phyloP scores from a whole-genome alignment of 2,888 invertebrate species.

The Eupithecia subumbrata region DNA sequence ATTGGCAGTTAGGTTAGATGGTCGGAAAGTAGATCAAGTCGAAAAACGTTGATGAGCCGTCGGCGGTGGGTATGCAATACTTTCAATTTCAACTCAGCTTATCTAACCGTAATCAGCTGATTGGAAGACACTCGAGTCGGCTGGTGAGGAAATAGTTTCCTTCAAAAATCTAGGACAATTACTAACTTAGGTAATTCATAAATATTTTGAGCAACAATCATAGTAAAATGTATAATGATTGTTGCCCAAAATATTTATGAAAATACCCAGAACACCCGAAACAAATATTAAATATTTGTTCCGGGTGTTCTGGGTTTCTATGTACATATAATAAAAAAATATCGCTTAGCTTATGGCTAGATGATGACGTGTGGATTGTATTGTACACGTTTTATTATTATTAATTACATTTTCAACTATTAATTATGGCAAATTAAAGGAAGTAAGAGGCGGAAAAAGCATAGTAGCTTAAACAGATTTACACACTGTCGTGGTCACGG shows the following conservation, averaged over 20 bases:
- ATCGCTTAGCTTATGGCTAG: too few relatives aligned
- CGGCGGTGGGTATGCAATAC: neutral
- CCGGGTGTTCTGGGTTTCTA: too few relatives aligned
- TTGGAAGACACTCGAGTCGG: constrained; percentile 5
- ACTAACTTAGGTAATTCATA: neutral
- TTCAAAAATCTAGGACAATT: neutral
- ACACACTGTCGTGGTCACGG: too few relatives aligned
- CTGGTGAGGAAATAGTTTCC: neutral
- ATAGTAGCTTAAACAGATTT: too few relatives aligned
- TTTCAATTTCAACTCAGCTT: constrained; percentile 5
- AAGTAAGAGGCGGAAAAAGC: neutral
- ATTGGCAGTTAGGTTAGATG: neutral
- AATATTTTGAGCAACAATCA: neutral
- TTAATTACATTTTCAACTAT: neutral
- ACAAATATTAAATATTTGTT: too few relatives aligned
- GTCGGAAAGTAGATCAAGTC: neutral
- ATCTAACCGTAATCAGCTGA: constrained; percentile 9
- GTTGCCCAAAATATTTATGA: too few relatives aligned
- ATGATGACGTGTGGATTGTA: too few relatives aligned
- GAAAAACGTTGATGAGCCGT: constrained; percentile 1
- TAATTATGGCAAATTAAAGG: neutral
- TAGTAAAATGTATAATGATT: too few relatives aligned
- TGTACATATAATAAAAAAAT: too few relatives aligned
- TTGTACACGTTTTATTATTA: too few relatives aligned
- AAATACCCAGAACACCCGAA: too few relatives aligned